Conservation (phyloP, 2,113 vertebrate genomes). For the Australoheros scitulus region DNA sequence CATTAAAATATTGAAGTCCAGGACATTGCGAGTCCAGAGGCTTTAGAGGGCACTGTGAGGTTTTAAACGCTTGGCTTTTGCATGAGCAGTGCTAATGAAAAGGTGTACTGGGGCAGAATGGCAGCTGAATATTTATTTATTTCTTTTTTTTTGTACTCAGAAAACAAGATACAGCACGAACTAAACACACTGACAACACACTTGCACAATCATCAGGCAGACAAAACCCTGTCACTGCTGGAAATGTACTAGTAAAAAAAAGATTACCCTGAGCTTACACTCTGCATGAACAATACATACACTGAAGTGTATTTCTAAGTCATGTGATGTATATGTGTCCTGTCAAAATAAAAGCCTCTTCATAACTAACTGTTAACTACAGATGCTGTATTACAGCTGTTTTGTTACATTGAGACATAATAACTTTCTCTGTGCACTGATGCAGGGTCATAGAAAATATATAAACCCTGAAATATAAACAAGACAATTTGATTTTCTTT, state of each 20-base stretch:
- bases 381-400: not conserved
- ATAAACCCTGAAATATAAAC: slow-evolving; percentile 20
- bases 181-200: not conserved
- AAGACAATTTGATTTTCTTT: not conserved
- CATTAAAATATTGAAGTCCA: not conserved
- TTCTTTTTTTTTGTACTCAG: not conserved
- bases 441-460: not conserved
- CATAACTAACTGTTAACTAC: not conserved
- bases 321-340: not conserved
- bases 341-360: not conserved
- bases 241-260: not conserved
- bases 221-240: not conserved
- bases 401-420: not conserved
- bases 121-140: not conserved
- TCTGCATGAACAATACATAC: not conserved
- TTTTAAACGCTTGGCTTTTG: not conserved
- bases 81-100: slow-evolving; percentile 7
- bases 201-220: not conserved
- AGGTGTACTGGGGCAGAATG: not conserved
- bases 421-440: not conserved
- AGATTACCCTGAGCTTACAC: not conserved
- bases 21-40: not conserved
- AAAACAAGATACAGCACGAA: not conserved
- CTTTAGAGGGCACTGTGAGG: not conserved
- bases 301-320: not conserved